Evolutionary conservation across 2,797 vertebrate genomes (phyloP), one percentile per base, ranked within the genome.

Genomic region (Artibeus lituratus): DNA sequence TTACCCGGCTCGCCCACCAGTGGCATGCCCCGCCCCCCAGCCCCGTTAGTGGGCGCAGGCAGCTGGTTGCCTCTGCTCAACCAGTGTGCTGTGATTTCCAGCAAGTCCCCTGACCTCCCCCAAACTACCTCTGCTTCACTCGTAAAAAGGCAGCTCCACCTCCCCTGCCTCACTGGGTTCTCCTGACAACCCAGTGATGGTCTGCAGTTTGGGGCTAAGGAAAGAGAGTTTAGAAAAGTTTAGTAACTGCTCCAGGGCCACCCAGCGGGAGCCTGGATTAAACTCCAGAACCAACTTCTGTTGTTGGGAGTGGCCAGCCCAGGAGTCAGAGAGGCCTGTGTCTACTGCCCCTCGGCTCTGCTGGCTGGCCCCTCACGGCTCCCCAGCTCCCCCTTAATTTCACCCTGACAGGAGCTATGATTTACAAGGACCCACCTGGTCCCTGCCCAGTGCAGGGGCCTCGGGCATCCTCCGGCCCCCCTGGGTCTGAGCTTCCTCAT

Each of bases 151-250:
- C 29, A 59, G 26, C 37, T 2, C 21, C 5, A 5, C 6, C 10
- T 35, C 15, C 10, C 10, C 51, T 7, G 57, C 39, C 32, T 42
- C 26, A 1, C 22, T 32, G 70, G 59, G 8, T 32, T 39, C 76
- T 67, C 42, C 1, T 9, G 29, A 5, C 21, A 8, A 0, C 53
- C 19, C 87, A 32, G 0, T 1, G 76, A 19, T 9, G 3, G 37
- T n/a, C 4, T 9, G 7, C 5, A 1, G 39, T 59, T 55, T 4
- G 51, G 77, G 69, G 53, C 8, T 2, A 42, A 78, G 39, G 39
- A 76, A 37, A 65, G 16, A 70, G 97, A 97, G 95, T 26, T 80
- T 69, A 47, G 94, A 96, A 96, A 95, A 97, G 94, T 94, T 97
- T 95, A 94, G 96, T 91, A 32, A 93, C 94, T 2, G 44, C 72